Base-by-base conservation (phyloP, 2,797 vertebrate species). In the Botia almorhae region DNA sequence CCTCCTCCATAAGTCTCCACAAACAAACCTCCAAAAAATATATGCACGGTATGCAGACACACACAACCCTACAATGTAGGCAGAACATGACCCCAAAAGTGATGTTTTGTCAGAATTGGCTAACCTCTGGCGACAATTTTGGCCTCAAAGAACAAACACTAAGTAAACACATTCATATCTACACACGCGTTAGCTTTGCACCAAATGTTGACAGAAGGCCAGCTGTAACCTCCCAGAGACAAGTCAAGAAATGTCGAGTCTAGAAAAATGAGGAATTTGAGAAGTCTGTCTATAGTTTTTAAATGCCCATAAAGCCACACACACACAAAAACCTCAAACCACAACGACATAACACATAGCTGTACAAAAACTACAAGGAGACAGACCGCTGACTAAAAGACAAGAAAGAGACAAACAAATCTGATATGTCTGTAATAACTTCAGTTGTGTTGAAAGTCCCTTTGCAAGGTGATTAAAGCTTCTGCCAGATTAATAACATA, bases 291-390 rank as follows among this genome's bases (percentile, higher is more conserved):
- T 84, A 39, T 77, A 77, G 73, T 3, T 64, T 61, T 68, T 73
- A 12, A 69, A 78, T 36, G 69, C 64, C 68, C 77, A 71, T 23
- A 51, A 16, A 84, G 75, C 58, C 80, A n/a, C 80, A 29, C 29
- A 29, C 29, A 29, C 17, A 48, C n/a, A 74, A 61, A 81, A 68
- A 81, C 23, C 76, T 67, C 70, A 80, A 85, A 76, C 72, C 84
- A 83, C 77, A 65, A 67, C 26, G 61, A 74, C 84, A 85, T 76
- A 65, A 76, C 48, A 29, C 64, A 48, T 48, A 69, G 55, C 23
- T 11, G 46, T 29, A 79, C 60, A 29, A 39, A 33, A 69, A 78
- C n/a, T 16, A 39, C 46, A 77, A 29, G 4, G 73, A 81, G 33
- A 29, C 29, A 74, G n/a, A 26, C 46, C 48, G 23, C 53, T 48